Base-by-base conservation (phyloP, 1,140 invertebrate genomes). In the Platyura marginata region DNA sequence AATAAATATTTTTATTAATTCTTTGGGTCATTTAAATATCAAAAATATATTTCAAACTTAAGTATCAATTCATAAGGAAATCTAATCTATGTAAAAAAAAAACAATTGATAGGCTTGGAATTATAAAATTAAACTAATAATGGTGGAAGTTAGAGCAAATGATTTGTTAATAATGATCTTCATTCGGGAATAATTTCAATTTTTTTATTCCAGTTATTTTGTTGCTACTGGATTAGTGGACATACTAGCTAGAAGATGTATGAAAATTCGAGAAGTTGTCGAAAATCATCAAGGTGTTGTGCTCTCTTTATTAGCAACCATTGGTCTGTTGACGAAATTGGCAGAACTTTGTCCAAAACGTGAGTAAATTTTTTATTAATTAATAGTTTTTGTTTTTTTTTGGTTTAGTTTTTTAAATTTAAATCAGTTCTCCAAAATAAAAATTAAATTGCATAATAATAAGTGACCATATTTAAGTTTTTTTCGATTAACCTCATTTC, bases 191-290 rank as follows among this genome's bases (percentile, higher is more conserved):
- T 32, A 6, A 6, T 20, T 20, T 18, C 15, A 8, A 4, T 15
- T 43, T 10, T 35, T 36, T 36, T 23, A 11, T 48, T 50, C 2
- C 43, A 61, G 58, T 45, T 59, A 54, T 43, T 53, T 55, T 4
- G 57, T 59, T 18, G 49, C 56, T 13, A 61, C 54, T n/a, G 59
- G 59, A 15, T 40, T 61, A 5, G 54, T 61, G 21, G 59, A 56
- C 19, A 49, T 54, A 34, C 49, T 61, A 2, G 55, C 58, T 11
- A 51, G 51, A 13, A 54, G 54, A 33, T 61, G 55, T 44, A 49
- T 54, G 40, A 59, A 61, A 47, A 52, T 61, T 21, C 58, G 54
- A 15, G 59, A 61, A 46, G 51, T 55, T 33, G 52, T 61, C 40
- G 58, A 61, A 21, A 44, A 50, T 40, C 55, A 61, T 38, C 51